Evolutionary conservation across 2,797 vertebrate genomes (phyloP), one percentile per base, ranked within the genome.

Genomic region (Buphagus erythrorhynchus): DNA sequence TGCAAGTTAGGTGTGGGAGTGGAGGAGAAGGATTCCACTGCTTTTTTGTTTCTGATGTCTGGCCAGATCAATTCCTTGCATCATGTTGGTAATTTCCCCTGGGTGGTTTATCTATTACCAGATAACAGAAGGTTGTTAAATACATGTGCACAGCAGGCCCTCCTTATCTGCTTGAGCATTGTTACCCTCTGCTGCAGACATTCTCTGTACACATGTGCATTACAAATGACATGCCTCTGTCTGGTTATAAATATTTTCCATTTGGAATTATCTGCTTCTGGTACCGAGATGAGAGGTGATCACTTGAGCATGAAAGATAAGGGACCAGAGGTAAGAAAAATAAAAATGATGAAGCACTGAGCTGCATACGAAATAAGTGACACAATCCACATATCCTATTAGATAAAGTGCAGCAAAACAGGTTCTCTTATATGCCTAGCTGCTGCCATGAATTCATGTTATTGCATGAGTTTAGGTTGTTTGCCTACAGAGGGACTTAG

Each of bases 71-170:
- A 33, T 94, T 91, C 58, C 48, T 88, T 93, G 66, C 76, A 76
- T 93, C 73, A 24, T 2, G 0, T 48, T 81, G 72, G 63, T 94
- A 84, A 95, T 97, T 96, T 93, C 95, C 89, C 79, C 86, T 69
- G 79, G 45, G 85, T 59, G 58, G 66, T 80, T 95, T 90, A 86
- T 93, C 87, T 92, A 5, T 88, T 93, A 69, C 51, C 36, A 78
- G 87, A 93, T 95, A 94, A 92, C 76, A 45, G 9, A 22, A 90
- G 55, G 79, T 91, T 94, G 93, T 95, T 93, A 94, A 90, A 82
- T 77, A 88, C 1, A 2, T 71, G 77, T 77, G 85, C 40, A 63
- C 68, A 75, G 59, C 80, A 92, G 65, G 35, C 36, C 72, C 28
- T 83, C 4, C 20, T 93, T 97, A 96, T 96, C 91, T 78, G 36